phyloP scores from a whole-genome alignment of 2,797 vertebrate species.

The Leptodactylus fallax region DNA sequence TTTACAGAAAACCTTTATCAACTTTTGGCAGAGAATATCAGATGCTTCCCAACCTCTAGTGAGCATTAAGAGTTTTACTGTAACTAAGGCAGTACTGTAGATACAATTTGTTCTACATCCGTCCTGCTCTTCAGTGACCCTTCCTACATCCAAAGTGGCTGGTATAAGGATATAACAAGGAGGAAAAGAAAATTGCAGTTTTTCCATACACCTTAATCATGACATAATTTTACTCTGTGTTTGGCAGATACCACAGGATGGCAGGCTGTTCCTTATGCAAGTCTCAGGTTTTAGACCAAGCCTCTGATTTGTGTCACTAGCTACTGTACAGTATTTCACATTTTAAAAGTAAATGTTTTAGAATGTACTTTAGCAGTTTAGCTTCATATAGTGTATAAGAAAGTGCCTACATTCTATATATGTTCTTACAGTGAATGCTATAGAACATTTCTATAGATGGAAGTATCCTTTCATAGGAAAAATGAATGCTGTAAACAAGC shows the following conservation, averaged over 20 bases:
- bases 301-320: neutral
- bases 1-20: neutral
- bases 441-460: neutral
- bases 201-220: neutral
- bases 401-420: neutral
- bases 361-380: neutral
- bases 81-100: neutral
- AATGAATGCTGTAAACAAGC: neutral
- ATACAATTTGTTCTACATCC: neutral
- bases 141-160: neutral
- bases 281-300: neutral
- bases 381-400: neutral
- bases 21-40: neutral
- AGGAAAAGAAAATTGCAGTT: neutral
- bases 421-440: neutral
- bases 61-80: neutral
- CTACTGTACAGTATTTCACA: neutral
- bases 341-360: neutral
- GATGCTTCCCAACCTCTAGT: too few relatives aligned
- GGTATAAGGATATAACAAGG: too few relatives aligned
- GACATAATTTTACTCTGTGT: neutral
- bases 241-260: slow-evolving; percentile 19
- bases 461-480: neutral
- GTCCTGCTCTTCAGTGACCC: neutral
- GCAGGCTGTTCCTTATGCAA: slow-evolving; percentile 7